phyloP scores from a whole-genome alignment of 2,888 invertebrate species.

The Cacoxenus indagator region DNA sequence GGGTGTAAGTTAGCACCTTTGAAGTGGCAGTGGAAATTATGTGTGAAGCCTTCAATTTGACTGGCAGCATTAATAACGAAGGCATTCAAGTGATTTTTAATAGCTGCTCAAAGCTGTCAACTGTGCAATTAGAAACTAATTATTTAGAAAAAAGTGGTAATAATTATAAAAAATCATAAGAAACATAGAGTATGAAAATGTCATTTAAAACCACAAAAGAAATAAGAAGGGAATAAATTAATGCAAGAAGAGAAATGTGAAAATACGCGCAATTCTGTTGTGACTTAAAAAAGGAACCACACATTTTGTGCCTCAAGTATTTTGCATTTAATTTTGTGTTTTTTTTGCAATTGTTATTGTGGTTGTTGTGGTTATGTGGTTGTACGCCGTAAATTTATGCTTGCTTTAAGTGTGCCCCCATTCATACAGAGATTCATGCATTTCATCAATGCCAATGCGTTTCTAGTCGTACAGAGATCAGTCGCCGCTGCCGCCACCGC shows the following conservation, averaged over 20 bases:
- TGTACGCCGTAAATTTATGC: neutral
- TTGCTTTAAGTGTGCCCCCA: neutral
- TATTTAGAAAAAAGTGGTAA: neutral
- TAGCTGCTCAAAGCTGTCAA: neutral
- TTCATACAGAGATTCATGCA: conserved; percentile 9
- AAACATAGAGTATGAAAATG: neutral
- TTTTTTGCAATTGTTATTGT: too few relatives aligned
- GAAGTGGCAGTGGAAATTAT: neutral
- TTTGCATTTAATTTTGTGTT: conserved; percentile 10
- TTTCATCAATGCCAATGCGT: neutral
- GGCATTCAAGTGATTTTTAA: neutral
- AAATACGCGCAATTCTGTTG: too few relatives aligned
- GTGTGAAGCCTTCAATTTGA: neutral
- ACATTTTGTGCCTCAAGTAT: conserved; percentile 1
- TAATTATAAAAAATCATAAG: neutral
- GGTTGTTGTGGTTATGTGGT: neutral
- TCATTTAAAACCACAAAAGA: too few relatives aligned
- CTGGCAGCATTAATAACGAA: neutral
- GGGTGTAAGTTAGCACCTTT: neutral
- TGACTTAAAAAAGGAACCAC: neutral
- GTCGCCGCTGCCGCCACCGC: neutral
- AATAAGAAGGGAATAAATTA: too few relatives aligned
- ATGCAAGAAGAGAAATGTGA: too few relatives aligned
- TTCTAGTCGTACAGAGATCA: conserved; percentile 1
- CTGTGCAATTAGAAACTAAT: conserved; percentile 10